Conservation (phyloP, 2,797 vertebrate species). For the Urophycis tenuis region DNA sequence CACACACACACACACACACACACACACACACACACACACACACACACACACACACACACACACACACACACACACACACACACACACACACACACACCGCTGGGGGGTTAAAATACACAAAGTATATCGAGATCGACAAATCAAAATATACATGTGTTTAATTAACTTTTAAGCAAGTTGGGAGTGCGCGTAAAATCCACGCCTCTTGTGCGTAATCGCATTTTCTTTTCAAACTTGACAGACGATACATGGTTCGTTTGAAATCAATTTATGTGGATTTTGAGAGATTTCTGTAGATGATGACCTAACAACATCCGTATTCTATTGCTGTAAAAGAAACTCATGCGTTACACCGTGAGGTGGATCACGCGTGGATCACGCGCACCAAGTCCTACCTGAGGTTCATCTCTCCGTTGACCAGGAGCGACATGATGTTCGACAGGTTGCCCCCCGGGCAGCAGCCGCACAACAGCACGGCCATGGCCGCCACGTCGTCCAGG, state of each 20-base stretch:
- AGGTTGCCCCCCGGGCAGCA: constrained; percentile 96
- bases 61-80: no score
- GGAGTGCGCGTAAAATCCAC: background rate
- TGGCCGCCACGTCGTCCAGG: constrained; percentile 86
- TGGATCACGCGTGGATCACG: background rate
- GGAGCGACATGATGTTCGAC: constrained; percentile 91
- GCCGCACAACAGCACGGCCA: constrained; percentile 93
- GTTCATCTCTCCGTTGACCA: constrained; percentile 96
- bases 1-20: background rate
- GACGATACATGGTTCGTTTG: background rate
- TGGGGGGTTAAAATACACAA: background rate
- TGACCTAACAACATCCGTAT: background rate
- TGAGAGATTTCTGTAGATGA: background rate
- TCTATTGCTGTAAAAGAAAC: background rate
- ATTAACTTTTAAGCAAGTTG: background rate
- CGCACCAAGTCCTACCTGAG: constrained; percentile 76
- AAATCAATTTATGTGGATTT: background rate
- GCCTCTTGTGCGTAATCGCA: background rate
- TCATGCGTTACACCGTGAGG: background rate
- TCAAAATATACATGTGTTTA: background rate
- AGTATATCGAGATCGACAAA: background rate
- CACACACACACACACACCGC: background rate
- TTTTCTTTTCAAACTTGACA: background rate
- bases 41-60: no score
- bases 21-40: no score